Conservation (phyloP, 1,140 invertebrate genomes). For the Procambarus clarkii region DNA sequence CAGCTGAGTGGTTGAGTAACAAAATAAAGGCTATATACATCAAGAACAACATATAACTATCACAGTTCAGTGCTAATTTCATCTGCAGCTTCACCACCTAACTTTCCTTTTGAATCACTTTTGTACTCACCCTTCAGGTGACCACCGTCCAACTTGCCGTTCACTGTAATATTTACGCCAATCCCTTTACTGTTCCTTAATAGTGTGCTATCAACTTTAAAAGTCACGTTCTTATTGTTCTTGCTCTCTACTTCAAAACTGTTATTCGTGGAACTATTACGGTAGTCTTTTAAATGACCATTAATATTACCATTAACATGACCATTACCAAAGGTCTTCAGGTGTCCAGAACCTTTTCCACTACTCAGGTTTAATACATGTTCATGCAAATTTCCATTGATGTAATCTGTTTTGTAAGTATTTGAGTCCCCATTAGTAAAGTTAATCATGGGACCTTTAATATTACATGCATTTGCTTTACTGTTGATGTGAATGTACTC, state of each 20-base stretch:
- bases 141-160: conserved; percentile 18
- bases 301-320: conserved; percentile 21
- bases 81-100: conserved; percentile 15
- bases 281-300: neutral
- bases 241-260: conserved; percentile 14
- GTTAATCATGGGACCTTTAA: neutral
- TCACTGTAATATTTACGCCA: conserved; percentile 29
- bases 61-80: conserved; percentile 57
- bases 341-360: conserved; percentile 7
- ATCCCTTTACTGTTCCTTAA: conserved; percentile 24
- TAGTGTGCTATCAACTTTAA: conserved; percentile 9
- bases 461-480: neutral
- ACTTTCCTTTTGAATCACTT: conserved; percentile 2
- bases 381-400: neutral
- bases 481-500: conserved; percentile 26
- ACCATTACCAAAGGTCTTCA: conserved; percentile 39
- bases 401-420: neutral
- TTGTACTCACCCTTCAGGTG: conserved; percentile 16
- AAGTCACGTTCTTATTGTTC: conserved; percentile 28
- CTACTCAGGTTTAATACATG: neutral
- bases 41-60: conserved; percentile 36
- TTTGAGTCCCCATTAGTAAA: neutral
- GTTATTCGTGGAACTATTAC: conserved; percentile 8
- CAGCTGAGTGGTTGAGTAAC: conserved; percentile 15
- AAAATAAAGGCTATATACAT: conserved; percentile 25